Evolutionary conservation across 2,113 vertebrate species (phyloP).

Genomic region (Hyperopisus bebe): DNA sequence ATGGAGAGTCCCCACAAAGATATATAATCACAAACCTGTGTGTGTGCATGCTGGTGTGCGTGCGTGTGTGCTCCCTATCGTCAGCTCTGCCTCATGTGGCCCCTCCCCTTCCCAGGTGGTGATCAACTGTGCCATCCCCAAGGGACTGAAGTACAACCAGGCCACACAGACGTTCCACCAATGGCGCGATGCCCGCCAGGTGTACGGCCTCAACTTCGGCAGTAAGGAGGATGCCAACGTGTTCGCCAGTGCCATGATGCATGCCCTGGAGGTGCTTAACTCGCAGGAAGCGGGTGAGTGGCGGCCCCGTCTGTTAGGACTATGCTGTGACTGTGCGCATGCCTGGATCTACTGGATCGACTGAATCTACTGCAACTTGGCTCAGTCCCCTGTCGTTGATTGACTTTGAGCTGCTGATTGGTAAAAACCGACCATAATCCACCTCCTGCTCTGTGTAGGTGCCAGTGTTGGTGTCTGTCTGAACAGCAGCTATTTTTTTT

Average conservation of each 20-base stretch:
- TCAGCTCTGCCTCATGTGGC: too few species aligned
- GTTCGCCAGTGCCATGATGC: slow-evolving; percentile 99
- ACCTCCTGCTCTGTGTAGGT: background rate
- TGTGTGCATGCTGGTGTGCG: background rate
- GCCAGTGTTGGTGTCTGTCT: background rate
- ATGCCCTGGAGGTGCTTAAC: slow-evolving; percentile 97
- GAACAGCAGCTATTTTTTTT: background rate
- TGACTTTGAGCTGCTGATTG: background rate
- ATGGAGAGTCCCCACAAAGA: background rate
- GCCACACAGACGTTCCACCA: slow-evolving; percentile 97
- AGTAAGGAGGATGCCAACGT: slow-evolving; percentile 99
- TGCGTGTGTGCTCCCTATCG: background rate
- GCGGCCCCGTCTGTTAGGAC: background rate
- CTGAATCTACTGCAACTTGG: background rate
- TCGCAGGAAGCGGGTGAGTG: slow-evolving; percentile 86
- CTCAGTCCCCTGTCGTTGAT: background rate
- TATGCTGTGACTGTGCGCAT: background rate
- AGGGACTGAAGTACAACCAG: slow-evolving; percentile 98
- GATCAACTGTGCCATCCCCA: slow-evolving; percentile 99
- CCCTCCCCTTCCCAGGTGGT: slow-evolving; percentile 71
- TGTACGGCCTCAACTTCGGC: slow-evolving; percentile 97
- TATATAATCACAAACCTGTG: background rate
- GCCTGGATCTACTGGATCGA: background rate
- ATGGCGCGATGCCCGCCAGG: slow-evolving; percentile 93
- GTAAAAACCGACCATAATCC: background rate